These are phyloP conservation scores for Torymus aiolomorphi DNA, from an alignment of 2,888 invertebrate species.

Conservation along the genomic window DNA sequence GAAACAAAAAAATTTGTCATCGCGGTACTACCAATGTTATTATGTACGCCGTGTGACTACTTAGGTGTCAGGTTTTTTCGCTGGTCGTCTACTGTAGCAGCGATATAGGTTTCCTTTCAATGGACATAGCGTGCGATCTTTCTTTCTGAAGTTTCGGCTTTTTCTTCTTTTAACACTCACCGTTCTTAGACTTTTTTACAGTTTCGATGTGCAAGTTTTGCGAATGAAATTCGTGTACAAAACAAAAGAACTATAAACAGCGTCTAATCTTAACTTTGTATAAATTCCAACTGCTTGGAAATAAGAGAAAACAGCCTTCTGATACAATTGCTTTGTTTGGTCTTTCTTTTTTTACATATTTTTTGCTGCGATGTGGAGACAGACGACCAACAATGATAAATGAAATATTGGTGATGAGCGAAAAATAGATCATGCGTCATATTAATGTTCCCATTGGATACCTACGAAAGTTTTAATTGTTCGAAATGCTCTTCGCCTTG, in stretches of 20 bases:
- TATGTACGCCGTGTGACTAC: constrained; percentile 48
- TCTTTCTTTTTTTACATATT: constrained; percentile 23
- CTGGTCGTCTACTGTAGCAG: constrained; percentile 45
- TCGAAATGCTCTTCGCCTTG: constrained; percentile 28
- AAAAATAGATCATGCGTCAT: constrained; percentile 47
- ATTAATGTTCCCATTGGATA: constrained; percentile 47
- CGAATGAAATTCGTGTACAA: constrained; percentile 42
- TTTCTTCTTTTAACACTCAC: constrained; percentile 39
- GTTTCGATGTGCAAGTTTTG: constrained; percentile 28
- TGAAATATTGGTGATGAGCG: constrained; percentile 40
- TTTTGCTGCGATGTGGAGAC: constrained; percentile 29
- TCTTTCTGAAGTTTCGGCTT: constrained; percentile 30
- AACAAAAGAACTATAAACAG: constrained; percentile 23
- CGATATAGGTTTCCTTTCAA: constrained; percentile 35
- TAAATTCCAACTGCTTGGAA: constrained; percentile 17
- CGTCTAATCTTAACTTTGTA: constrained; percentile 23
- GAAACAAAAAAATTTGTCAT: constrained; percentile 47
- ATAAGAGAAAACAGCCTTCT: neutral
- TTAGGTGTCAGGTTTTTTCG: constrained; percentile 52
- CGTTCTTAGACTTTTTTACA: constrained; percentile 42
- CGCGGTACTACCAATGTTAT: constrained; percentile 50
- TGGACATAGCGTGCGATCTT: constrained; percentile 22
- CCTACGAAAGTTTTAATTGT: constrained; percentile 49
- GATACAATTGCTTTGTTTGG: neutral
- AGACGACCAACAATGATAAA: constrained; percentile 42